Conservation (phyloP, 2,888 invertebrate genomes). For the Phymatocera aterrima region DNA sequence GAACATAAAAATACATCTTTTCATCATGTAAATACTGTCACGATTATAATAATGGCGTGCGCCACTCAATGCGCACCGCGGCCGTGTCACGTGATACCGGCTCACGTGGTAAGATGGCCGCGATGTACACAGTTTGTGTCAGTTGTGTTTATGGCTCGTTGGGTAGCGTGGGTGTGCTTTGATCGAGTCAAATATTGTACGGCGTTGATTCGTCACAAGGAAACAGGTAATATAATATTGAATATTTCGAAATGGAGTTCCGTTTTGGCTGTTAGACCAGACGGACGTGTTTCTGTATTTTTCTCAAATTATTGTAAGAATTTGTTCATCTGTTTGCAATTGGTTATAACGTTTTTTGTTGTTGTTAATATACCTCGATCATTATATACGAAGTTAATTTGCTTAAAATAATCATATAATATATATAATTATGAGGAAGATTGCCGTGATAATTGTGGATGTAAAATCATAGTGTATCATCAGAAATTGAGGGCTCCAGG, state of each 20-base stretch:
- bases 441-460: too few species aligned
- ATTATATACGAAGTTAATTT: too few species aligned
- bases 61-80: not conserved
- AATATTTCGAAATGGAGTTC: not conserved
- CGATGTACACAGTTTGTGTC: not conserved
- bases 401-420: too few species aligned
- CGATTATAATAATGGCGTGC: not conserved
- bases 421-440: too few species aligned
- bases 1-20: not conserved
- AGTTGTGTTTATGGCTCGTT: not conserved
- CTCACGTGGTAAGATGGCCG: too few species aligned
- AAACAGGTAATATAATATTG: not conserved
- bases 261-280: not conserved
- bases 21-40: not conserved
- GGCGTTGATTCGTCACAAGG: not conserved
- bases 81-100: not conserved
- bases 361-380: too few species aligned
- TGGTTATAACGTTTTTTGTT: too few species aligned
- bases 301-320: too few species aligned
- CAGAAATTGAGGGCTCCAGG: too few species aligned
- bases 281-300: too few species aligned
- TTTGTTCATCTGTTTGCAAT: too few species aligned
- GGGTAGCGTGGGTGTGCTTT: not conserved
- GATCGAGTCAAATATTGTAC: not conserved
- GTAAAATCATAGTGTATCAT: too few species aligned